Evolutionary conservation across 1,140 invertebrate genomes (phyloP).

Genomic region (Chironomus striatipennis): DNA sequence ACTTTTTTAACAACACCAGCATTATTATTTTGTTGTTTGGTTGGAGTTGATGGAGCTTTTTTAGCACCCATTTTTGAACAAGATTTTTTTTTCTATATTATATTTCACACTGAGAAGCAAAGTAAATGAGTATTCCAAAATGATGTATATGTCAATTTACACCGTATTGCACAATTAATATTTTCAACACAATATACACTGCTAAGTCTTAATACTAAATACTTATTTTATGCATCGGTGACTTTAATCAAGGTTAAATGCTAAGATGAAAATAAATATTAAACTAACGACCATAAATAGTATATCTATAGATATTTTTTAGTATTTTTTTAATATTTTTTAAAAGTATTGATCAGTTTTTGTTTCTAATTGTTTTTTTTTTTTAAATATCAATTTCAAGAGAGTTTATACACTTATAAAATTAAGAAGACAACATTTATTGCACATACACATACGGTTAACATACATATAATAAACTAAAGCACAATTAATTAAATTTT

Average conservation of each 20-base stretch:
- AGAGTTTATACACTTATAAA: too few relatives aligned
- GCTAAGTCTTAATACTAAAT: neutral
- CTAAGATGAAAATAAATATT: too few relatives aligned
- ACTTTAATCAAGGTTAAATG: neutral
- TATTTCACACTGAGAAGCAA: neutral
- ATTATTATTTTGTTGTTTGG: neutral
- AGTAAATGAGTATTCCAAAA: neutral
- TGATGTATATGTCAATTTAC: slow-evolving; percentile 8
- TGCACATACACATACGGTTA: too few relatives aligned
- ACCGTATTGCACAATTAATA: slow-evolving; percentile 1
- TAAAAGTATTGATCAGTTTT: neutral
- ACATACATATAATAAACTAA: neutral
- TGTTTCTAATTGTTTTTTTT: neutral
- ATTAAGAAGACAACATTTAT: too few relatives aligned
- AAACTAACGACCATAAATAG: too few relatives aligned
- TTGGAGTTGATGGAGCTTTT: neutral
- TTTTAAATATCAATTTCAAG: too few relatives aligned
- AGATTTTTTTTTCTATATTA: neutral
- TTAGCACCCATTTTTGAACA: neutral
- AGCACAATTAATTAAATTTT: neutral
- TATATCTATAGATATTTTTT: too few relatives aligned
- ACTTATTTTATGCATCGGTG: neutral
- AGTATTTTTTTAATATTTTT: neutral
- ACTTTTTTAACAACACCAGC: neutral
- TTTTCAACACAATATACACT: neutral